Base-by-base conservation (phyloP, 1,140 invertebrate species). In the Mactra quadrangularis region DNA sequence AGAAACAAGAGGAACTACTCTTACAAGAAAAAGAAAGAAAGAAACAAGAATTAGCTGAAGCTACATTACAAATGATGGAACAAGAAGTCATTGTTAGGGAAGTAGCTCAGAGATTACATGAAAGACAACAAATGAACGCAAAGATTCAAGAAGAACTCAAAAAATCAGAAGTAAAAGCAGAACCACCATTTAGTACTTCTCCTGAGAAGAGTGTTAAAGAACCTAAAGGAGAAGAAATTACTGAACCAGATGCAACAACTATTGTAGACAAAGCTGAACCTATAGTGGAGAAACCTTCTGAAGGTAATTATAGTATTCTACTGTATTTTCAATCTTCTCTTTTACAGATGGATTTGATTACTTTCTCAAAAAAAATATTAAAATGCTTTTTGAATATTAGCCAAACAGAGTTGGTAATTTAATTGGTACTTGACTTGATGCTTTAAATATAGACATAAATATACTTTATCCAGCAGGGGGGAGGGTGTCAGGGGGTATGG, bases 251-350 rank as follows among this genome's bases (percentile, higher is more conserved):
- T 3, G 59, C 3, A 33, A 17, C n/a, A 27, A 19, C 29, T 19
- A 25, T 19, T 0, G n/a, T 19, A 6, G 72, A 75, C 29, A 75
- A 41, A 19, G 72, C 72, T 60, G 72, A 75, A 75, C 33, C 76
- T n/a, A 81, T 59, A 19, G 59, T 59, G 29, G 70, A 59, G n/a
- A 41, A 75, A n/a, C 41, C 35, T 2, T 22, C 68, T n/a, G 52
- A 59, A 72, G 57, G 59, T 53, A 17, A 77, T n/a, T 47, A 47
- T 47, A 47, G 45, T 47, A 47, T 9, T 47, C 45, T 47, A 47
- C n/a, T n/a, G n/a, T n/a, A n/a, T n/a, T n/a, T n/a, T n/a, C n/a
- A n/a, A n/a, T n/a, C n/a, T n/a, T n/a, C n/a, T n/a, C n/a, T n/a
- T n/a, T n/a, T n/a, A n/a, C n/a, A n/a, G n/a, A n/a, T n/a, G n/a